Evolutionary conservation across 2,888 invertebrate species (phyloP).

Genomic region (Tryphoninae sp.): DNA sequence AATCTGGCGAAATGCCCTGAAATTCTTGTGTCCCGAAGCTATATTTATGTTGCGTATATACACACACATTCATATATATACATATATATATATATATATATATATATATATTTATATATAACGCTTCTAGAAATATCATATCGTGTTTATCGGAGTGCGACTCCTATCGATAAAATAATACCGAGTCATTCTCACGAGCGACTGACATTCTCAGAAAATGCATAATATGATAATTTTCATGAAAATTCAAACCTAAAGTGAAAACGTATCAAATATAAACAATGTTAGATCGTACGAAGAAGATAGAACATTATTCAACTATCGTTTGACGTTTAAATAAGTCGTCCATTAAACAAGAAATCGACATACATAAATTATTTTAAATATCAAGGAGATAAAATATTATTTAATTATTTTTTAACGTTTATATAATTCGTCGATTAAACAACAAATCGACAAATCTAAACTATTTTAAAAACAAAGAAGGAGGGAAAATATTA

Average conservation of each 20-base stretch:
- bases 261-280: not conserved
- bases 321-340: not conserved
- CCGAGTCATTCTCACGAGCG: too few relatives aligned
- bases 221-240: too few relatives aligned
- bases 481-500: too few relatives aligned
- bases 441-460: not conserved
- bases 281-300: too few relatives aligned
- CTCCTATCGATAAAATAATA: too few relatives aligned
- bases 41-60: constrained; percentile 27
- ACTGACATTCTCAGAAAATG: too few relatives aligned
- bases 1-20: constrained; percentile 74
- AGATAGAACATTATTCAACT: too few relatives aligned
- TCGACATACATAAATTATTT: not conserved
- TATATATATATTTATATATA: constrained; percentile 2
- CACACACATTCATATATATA: constrained; percentile 11
- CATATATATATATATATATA: constrained; percentile 4
- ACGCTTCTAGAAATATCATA: constrained; percentile 7
- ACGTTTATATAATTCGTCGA: too few relatives aligned
- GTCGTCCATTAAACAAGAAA: constrained; percentile 27
- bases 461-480: too few relatives aligned
- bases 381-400: too few relatives aligned
- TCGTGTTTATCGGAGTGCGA: not conserved
- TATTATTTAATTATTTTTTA: too few relatives aligned
- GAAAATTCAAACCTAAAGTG: too few relatives aligned
- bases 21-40: constrained; percentile 33